phyloP scores from a whole-genome alignment of 2,888 invertebrate species.

The Chorisops tibialis region DNA sequence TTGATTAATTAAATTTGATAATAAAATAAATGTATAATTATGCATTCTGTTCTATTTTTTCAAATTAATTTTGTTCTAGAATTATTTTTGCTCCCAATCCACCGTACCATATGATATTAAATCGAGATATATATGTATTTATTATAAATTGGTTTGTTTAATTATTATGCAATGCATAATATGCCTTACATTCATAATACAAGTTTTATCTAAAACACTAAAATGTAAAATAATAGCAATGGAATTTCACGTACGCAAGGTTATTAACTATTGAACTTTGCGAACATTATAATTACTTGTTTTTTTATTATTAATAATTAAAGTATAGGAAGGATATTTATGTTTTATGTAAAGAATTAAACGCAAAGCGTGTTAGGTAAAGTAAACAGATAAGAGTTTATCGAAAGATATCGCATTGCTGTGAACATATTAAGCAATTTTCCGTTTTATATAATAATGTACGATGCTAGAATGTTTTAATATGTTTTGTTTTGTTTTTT shows the following conservation, averaged over 20 bases:
- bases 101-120: slow-evolving; percentile 16
- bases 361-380: background rate
- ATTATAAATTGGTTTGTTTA: too few species aligned
- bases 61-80: slow-evolving; percentile 22
- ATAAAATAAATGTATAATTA: too few species aligned
- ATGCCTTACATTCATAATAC: slow-evolving; percentile 10
- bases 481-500: too few species aligned
- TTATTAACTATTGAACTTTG: slow-evolving; percentile 5
- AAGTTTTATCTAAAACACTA: slow-evolving; percentile 16
- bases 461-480: too few species aligned
- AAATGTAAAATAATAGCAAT: slow-evolving; percentile 17
- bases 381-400: too few species aligned
- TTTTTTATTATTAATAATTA: too few species aligned
- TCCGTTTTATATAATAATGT: too few species aligned
- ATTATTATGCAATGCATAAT: slow-evolving; percentile 1
- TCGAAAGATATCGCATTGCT: too few species aligned
- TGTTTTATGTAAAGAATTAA: background rate
- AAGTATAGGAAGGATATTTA: too few species aligned
- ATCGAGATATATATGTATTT: background rate
- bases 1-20: too few species aligned
- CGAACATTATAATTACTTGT: too few species aligned
- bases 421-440: too few species aligned
- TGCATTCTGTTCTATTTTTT: background rate
- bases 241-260: slow-evolving; percentile 13
- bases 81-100: slow-evolving; percentile 21